Percentiles rank a stretch among this genome's conserved stretches.
phyloP scores from a whole-genome alignment of 2,888 invertebrate species.

The Cerceris ruficornis region DNA sequence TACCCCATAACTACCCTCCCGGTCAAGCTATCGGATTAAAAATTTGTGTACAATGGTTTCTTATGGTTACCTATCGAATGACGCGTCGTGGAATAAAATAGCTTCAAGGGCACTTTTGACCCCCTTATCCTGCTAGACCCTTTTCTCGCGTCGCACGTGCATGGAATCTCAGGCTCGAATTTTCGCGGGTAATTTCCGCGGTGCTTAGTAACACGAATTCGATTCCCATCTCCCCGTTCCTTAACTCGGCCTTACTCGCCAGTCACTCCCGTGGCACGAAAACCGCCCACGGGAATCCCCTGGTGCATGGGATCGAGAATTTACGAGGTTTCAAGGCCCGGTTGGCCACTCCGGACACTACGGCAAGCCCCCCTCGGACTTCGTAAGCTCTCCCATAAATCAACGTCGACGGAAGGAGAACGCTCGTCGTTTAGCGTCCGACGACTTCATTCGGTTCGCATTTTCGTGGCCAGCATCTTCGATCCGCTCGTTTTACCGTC shows the following conservation, averaged over 20 bases:
- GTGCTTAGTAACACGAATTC: conserved; percentile 21
- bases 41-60: too few relatives aligned
- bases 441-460: conserved; percentile 53
- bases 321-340: conserved; percentile 46
- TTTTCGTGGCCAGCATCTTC: conserved; percentile 1
- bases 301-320: conserved; percentile 29
- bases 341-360: conserved; percentile 4
- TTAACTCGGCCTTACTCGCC: conserved; percentile 4
- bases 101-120: too few relatives aligned
- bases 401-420: conserved; percentile 46
- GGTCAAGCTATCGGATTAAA: too few relatives aligned
- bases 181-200: conserved; percentile 52
- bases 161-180: conserved; percentile 35
- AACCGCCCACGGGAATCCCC: conserved; percentile 19
- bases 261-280: neutral
- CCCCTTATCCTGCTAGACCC: too few relatives aligned
- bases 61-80: too few relatives aligned
- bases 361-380: conserved; percentile 19
- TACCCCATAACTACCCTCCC: too few relatives aligned
- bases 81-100: too few relatives aligned
- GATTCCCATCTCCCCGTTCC: conserved; percentile 9
- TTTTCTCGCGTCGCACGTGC: conserved; percentile 40
- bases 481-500: neutral
- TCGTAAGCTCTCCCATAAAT: conserved; percentile 51
- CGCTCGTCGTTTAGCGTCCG: conserved; percentile 57